These are phyloP conservation scores for Callaeas wilsoni DNA, from an alignment of 2,113 vertebrate species.

Conservation along the genomic window DNA sequence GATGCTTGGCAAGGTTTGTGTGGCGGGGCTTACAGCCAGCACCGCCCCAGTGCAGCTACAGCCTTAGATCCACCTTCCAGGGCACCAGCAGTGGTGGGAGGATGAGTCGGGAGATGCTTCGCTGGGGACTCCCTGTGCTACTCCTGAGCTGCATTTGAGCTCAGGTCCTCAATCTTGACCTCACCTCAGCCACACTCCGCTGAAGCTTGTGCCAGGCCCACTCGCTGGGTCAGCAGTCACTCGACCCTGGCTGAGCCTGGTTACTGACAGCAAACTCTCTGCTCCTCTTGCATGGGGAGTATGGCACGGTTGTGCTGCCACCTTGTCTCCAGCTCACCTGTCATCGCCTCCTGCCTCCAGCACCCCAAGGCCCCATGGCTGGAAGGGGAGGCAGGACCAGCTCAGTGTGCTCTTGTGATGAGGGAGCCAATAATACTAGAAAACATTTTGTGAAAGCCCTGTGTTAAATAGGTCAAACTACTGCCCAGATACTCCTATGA, in stretches of 20 bases:
- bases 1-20: neutral
- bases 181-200: neutral
- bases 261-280: neutral
- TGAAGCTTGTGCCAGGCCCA: neutral
- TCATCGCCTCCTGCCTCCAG: neutral
- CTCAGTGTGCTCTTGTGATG: neutral
- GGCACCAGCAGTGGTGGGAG: neutral
- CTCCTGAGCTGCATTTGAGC: neutral
- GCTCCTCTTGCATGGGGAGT: neutral
- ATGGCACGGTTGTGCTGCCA: neutral
- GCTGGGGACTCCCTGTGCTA: neutral
- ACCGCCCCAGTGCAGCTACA: neutral
- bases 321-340: neutral
- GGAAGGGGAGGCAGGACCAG: neutral
- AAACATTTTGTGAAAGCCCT: neutral
- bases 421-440: neutral
- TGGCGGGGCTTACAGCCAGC: neutral
- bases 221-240: neutral
- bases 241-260: fast-evolving
- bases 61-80: neutral
- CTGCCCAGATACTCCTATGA: neutral
- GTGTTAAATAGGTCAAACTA: neutral
- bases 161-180: neutral
- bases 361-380: neutral
- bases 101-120: neutral